Percentiles rank a stretch among this genome's conserved stretches.
Evolutionary conservation across 2,888 invertebrate genomes (phyloP).

Genomic region (Leucophora obtusa): DNA sequence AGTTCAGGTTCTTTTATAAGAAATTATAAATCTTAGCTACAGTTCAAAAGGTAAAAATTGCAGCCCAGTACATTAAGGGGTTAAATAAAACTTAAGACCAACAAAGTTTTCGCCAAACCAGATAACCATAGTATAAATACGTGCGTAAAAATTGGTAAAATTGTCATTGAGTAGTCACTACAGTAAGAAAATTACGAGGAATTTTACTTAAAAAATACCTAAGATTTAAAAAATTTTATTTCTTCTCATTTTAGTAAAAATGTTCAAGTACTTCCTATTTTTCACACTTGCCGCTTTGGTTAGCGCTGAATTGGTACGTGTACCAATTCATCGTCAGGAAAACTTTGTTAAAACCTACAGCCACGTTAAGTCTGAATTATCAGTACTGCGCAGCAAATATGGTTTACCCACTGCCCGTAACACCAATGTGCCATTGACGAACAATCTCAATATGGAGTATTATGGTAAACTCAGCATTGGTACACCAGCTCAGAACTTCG

Average conservation of each 20-base stretch:
- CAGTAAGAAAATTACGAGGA: not conserved
- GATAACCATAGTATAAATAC: slow-evolving; percentile 15
- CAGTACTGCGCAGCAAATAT: slow-evolving; percentile 61
- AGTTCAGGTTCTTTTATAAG: too few relatives aligned
- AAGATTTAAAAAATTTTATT: not conserved
- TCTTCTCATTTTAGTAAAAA: slow-evolving; percentile 20
- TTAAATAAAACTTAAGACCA: not conserved
- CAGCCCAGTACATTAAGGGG: too few relatives aligned
- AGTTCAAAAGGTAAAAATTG: too few relatives aligned
- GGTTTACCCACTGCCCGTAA: not conserved
- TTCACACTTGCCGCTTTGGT: slow-evolving; percentile 53
- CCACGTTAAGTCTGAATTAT: slow-evolving; percentile 60
- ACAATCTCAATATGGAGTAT: slow-evolving; percentile 68
- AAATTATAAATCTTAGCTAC: too few relatives aligned
- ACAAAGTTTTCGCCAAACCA: not conserved
- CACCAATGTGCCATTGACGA: slow-evolving; percentile 55
- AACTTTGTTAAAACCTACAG: slow-evolving; percentile 55
- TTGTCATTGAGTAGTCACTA: not conserved
- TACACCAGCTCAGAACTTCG: slow-evolving; percentile 92
- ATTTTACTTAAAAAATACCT: not conserved
- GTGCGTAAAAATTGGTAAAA: not conserved
- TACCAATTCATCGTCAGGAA: slow-evolving; percentile 58
- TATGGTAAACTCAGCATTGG: slow-evolving; percentile 85
- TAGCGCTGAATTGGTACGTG: slow-evolving; percentile 53
- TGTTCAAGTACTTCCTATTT: slow-evolving; percentile 53